Base-by-base conservation (phyloP, 2,113 vertebrate genomes). In the Melierax canorus region DNA sequence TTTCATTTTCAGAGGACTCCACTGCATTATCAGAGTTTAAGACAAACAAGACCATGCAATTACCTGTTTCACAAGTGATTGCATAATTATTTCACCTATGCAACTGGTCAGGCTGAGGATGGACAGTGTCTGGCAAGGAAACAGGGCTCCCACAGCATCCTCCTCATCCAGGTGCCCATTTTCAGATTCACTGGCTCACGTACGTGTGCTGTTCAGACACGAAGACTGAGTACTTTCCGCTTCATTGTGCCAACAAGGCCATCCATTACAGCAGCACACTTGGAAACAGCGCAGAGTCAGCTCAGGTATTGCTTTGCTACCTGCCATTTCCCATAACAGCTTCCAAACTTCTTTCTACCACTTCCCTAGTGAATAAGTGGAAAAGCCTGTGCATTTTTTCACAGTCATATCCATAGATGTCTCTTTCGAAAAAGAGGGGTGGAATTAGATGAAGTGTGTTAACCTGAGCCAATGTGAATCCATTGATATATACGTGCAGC, bases 131-230 rank as follows among this genome's bases (percentile, higher is more conserved):
- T 51, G n/a, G 50, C 17, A 75, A 59, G 67, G 29, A 55, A 48
- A 11, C 1, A 3, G 13, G 38, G 30, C 23, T 86, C n/a, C 29
- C 63, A 22, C 38, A 63, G 56, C 62, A 22, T 14, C 56, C 22
- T 63, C 9, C 76, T 58, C 10, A 34, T 76, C 29, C 72, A 53
- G 5, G 12, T 50, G 15, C 41, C 41, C 7, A 0, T 17, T 79
- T 62, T 53, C 38, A 76, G n/a, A 12, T 34, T 43, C 32, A 4
- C 16, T 36, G 51, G 38, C 38, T 34, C 15, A 24, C 1, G 0
- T 9, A 5, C 1, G 4, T 32, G 23, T 39, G 34, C 34, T 71
- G 10, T 67, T 58, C 0, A 12, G 45, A 43, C 38, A 36, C 1
- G 0, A 19, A 43, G 13, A 18, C 41, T 3, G 19, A 60, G 27